These are phyloP conservation scores for Scyliorhinus canicula DNA, from an alignment of 2,797 vertebrate genomes.

Conservation along the genomic window DNA sequence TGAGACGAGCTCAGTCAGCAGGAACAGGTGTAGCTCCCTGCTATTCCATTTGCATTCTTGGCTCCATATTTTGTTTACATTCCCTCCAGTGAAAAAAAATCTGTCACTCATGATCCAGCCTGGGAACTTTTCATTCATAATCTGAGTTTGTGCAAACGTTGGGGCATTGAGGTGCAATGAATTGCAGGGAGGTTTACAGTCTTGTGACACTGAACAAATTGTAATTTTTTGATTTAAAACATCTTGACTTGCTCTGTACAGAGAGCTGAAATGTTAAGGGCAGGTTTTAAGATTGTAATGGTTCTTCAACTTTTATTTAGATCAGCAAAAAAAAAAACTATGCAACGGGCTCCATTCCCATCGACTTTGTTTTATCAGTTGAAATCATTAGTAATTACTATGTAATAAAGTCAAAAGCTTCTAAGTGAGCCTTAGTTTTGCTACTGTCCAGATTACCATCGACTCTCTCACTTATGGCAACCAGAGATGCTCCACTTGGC, in stretches of 20 bases:
- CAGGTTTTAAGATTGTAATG: neutral
- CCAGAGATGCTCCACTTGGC: neutral
- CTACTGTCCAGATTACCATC: neutral
- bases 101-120: neutral
- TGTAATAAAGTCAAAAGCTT: slow-evolving; percentile 24
- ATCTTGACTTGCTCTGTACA: neutral
- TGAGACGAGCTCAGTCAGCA: neutral
- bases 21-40: neutral
- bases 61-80: neutral
- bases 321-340: neutral
- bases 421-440: neutral
- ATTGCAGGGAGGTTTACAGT: neutral
- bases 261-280: slow-evolving; percentile 6
- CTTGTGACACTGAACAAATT: neutral
- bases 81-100: neutral
- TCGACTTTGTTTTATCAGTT: slow-evolving; percentile 14
- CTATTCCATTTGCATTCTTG: neutral
- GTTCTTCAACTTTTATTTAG: neutral
- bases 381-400: slow-evolving; percentile 14
- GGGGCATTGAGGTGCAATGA: neutral
- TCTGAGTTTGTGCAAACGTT: neutral
- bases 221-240: slow-evolving; percentile 22
- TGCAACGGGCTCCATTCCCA: neutral
- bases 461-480: neutral
- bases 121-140: slow-evolving; percentile 12